Evolutionary conservation across 1,140 invertebrate genomes (phyloP).

Genomic region (Lasaia peninsularis): DNA sequence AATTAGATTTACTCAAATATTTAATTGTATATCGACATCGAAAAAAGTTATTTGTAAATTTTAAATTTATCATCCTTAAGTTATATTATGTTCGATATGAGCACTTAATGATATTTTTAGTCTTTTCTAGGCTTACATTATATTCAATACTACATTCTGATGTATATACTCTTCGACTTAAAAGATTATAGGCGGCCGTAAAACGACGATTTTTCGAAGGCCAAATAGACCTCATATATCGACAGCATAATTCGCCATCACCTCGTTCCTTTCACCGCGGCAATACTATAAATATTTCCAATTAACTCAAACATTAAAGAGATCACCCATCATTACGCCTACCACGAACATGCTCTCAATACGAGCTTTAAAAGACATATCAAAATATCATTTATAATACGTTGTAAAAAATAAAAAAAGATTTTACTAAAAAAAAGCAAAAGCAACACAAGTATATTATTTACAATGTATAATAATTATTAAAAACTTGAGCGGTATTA

Average conservation of each 20-base stretch:
- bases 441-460: not conserved
- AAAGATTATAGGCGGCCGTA: no score
- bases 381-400: constrained; percentile 23
- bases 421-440: not conserved
- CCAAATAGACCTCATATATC: not conserved
- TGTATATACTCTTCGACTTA: no score
- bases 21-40: no score
- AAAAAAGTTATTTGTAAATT: no score
- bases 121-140: no score
- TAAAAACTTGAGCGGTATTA: not conserved
- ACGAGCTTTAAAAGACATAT: constrained; percentile 29
- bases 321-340: constrained; percentile 1
- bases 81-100: no score
- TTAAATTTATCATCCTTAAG: no score
- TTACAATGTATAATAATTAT: not conserved
- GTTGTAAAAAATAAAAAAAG: constrained; percentile 15
- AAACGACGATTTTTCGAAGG: no score
- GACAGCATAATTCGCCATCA: not conserved
- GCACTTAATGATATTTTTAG: no score
- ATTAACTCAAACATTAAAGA: constrained; percentile 5
- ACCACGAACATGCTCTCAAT: constrained; percentile 19
- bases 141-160: no score
- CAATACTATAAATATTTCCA: not conserved
- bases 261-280: not conserved
- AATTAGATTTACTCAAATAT: no score